Evolutionary conservation across 2,113 vertebrate genomes (phyloP).

Genomic region (Lucifuga dentata): DNA sequence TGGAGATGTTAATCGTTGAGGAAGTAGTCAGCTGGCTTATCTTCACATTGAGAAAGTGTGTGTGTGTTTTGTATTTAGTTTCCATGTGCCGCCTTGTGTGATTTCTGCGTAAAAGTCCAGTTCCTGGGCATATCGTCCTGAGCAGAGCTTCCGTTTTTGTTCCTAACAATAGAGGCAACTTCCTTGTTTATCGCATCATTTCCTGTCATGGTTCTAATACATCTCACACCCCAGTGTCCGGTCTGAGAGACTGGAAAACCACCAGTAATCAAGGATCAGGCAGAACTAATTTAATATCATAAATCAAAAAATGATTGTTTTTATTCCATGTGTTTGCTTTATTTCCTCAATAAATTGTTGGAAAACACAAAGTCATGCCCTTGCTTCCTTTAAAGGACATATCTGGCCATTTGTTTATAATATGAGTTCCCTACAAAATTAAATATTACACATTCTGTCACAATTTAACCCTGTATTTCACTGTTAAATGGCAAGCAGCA

Average conservation of each 20-base stretch:
- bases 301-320: constrained; percentile 14
- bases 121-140: constrained; percentile 66
- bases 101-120: constrained; percentile 45
- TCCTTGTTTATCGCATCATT: constrained; percentile 79
- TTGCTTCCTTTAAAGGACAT: constrained; percentile 3
- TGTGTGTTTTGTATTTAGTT: constrained; percentile 13
- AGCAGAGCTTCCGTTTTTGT: constrained; percentile 73
- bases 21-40: background rate
- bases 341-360: constrained; percentile 1
- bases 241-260: constrained; percentile 43
- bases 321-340: background rate
- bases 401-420: constrained; percentile 28
- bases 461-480: background rate
- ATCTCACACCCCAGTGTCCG: constrained; percentile 51
- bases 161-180: constrained; percentile 79
- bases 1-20: background rate
- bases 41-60: background rate
- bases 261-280: constrained; percentile 21
- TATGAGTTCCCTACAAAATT: constrained; percentile 18
- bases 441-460: constrained; percentile 24
- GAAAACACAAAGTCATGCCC: constrained; percentile 12
- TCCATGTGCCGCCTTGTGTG: constrained; percentile 32
- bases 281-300: constrained; percentile 16
- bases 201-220: constrained; percentile 71
- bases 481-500: background rate